A percentile compares a stretch with the other conserved stretches of the same genome.
Evolutionary conservation across 2,113 vertebrate species (phyloP).

Genomic region (Laticauda laticaudata): DNA sequence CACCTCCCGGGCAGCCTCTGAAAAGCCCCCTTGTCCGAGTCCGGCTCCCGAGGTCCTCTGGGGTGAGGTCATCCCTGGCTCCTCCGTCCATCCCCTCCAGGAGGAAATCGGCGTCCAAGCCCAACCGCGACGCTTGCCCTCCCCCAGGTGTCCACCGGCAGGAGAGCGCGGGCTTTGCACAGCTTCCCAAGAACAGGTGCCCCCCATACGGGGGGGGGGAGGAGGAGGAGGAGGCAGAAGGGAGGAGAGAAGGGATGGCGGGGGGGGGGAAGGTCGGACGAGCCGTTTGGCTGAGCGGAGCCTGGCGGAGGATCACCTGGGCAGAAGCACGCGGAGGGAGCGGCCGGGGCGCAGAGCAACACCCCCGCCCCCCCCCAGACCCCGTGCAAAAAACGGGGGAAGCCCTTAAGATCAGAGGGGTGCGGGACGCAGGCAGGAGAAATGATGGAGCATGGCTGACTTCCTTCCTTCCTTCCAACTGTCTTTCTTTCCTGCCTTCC

Average conservation of each 20-base stretch:
- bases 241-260: too few relatives aligned
- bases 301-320: too few relatives aligned
- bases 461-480: too few relatives aligned
- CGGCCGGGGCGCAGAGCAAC: too few relatives aligned
- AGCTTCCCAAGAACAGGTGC: neutral
- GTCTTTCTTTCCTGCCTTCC: too few relatives aligned
- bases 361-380: too few relatives aligned
- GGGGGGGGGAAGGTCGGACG: too few relatives aligned
- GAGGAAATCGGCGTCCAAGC: conserved; percentile 43
- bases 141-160: conserved; percentile 30
- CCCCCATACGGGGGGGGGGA: neutral
- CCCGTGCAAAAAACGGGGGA: too few relatives aligned
- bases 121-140: conserved; percentile 10
- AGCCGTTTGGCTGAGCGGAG: too few relatives aligned
- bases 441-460: neutral
- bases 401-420: neutral
- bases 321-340: too few relatives aligned
- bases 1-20: neutral
- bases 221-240: neutral
- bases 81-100: conserved; percentile 12
- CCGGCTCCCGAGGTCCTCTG: conserved; percentile 6
- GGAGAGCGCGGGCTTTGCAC: too few relatives aligned
- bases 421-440: neutral
- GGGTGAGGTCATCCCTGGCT: conserved; percentile 36
- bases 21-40: conserved; percentile 30